Conservation (phyloP, 2,888 invertebrate species). For the Amphipyra tragopoginis region DNA sequence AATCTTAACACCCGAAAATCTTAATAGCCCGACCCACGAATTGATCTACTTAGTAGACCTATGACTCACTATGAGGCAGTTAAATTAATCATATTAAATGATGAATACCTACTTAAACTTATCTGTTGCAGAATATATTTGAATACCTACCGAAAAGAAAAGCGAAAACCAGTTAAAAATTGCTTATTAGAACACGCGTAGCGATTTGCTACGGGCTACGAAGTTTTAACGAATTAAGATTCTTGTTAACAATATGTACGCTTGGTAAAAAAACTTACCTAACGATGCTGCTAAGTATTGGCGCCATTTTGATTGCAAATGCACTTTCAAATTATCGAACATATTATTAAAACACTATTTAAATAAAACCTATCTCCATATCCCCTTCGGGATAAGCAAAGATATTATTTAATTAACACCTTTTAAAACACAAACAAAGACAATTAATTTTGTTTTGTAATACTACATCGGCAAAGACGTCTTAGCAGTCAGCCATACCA, state of each 20-base stretch:
- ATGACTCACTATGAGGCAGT: too few relatives aligned
- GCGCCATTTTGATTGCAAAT: constrained; percentile 82
- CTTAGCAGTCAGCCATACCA: constrained; percentile 67
- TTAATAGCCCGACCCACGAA: too few relatives aligned
- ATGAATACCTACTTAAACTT: too few relatives aligned
- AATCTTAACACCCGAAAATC: too few relatives aligned
- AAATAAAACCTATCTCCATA: constrained; percentile 41
- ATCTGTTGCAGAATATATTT: too few relatives aligned
- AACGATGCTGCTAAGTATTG: constrained; percentile 86
- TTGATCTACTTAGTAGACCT: too few relatives aligned
- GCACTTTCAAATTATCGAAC: constrained; percentile 71
- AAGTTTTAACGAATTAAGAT: neutral
- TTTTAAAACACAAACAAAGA: constrained; percentile 21
- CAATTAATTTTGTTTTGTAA: constrained; percentile 17
- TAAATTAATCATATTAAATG: too few relatives aligned
- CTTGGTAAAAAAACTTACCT: constrained; percentile 74
- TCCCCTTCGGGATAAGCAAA: constrained; percentile 32
- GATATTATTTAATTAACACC: constrained; percentile 20
- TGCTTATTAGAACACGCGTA: too few relatives aligned
- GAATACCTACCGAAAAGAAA: too few relatives aligned
- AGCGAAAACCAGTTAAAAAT: too few relatives aligned
- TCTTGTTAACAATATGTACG: too few relatives aligned
- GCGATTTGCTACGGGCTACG: too few relatives aligned
- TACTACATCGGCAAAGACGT: constrained; percentile 63
- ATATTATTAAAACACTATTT: constrained; percentile 61